Percentiles rank a stretch among this genome's conserved stretches.
Conservation (phyloP, 2,888 invertebrate genomes). For the Cepaea hortensis region DNA sequence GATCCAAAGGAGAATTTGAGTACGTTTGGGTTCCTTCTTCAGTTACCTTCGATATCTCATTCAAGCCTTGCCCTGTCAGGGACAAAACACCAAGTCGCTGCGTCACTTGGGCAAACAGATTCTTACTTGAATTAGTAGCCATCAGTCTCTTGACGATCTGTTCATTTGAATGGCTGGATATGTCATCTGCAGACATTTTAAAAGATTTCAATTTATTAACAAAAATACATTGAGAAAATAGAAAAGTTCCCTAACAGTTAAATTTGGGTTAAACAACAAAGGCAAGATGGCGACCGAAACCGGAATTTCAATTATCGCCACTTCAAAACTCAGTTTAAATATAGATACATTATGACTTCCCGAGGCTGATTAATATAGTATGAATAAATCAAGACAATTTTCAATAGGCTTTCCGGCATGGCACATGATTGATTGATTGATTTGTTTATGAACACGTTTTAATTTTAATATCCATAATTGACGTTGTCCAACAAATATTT, state of each 20-base stretch:
- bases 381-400: too few species aligned
- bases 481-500: too few species aligned
- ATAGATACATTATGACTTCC: too few species aligned
- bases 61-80: constrained; percentile 59
- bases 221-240: neutral
- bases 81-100: constrained; percentile 66
- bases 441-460: too few species aligned
- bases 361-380: too few species aligned
- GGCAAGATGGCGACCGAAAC: constrained; percentile 26
- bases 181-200: constrained; percentile 25
- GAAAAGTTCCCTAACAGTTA: constrained; percentile 11
- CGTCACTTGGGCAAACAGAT: constrained; percentile 67
- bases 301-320: neutral
- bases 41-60: constrained; percentile 58
- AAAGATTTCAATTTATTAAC: constrained; percentile 4
- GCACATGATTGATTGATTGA: too few species aligned
- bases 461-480: too few species aligned
- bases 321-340: too few species aligned
- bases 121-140: constrained; percentile 50
- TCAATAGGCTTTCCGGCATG: too few species aligned
- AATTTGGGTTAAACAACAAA: neutral
- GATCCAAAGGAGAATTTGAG: constrained; percentile 63
- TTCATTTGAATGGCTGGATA: neutral
- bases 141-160: constrained; percentile 23
- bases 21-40: constrained; percentile 64